These are phyloP conservation scores for Caenorhabditis japonica DNA, from an alignment of 2,888 invertebrate genomes.

Conservation along the genomic window DNA sequence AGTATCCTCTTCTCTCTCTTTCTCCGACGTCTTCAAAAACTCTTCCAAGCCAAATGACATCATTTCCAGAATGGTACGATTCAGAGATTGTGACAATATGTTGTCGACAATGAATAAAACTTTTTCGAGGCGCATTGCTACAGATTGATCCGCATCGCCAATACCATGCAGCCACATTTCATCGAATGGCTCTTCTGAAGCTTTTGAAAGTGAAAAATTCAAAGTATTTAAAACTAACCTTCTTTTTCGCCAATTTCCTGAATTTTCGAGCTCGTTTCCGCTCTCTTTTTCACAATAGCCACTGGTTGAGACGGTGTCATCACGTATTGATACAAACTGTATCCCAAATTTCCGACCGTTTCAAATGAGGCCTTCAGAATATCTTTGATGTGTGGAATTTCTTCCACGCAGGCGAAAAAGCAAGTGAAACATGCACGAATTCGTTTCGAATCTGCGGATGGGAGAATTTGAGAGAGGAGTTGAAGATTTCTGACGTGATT, in stretches of 20 bases:
- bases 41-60: constrained; percentile 27
- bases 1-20: constrained; percentile 28
- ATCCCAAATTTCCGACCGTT: constrained; percentile 16
- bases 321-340: constrained; percentile 21
- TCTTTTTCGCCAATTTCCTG: constrained; percentile 35
- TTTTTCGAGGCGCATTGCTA: constrained; percentile 17
- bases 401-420: constrained; percentile 16
- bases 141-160: constrained; percentile 5
- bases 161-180: constrained; percentile 33
- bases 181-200: constrained; percentile 1
- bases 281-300: constrained; percentile 1
- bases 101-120: constrained; percentile 22
- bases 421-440: constrained; percentile 5
- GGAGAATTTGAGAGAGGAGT: constrained; percentile 10
- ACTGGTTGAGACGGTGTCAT: constrained; percentile 15
- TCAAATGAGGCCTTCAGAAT: constrained; percentile 27
- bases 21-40: constrained; percentile 28
- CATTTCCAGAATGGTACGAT: constrained; percentile 35
- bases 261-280: constrained; percentile 6
- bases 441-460: constrained; percentile 11
- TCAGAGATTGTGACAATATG: constrained; percentile 1
- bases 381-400: constrained; percentile 16
- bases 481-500: constrained; percentile 23
- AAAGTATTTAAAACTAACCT: neutral
- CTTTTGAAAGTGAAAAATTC: neutral